Percentiles rank a stretch among this genome's conserved stretches.
These are phyloP conservation scores for Mixornis gularis DNA, from an alignment of 2,113 vertebrate species.

Conservation along the genomic window DNA sequence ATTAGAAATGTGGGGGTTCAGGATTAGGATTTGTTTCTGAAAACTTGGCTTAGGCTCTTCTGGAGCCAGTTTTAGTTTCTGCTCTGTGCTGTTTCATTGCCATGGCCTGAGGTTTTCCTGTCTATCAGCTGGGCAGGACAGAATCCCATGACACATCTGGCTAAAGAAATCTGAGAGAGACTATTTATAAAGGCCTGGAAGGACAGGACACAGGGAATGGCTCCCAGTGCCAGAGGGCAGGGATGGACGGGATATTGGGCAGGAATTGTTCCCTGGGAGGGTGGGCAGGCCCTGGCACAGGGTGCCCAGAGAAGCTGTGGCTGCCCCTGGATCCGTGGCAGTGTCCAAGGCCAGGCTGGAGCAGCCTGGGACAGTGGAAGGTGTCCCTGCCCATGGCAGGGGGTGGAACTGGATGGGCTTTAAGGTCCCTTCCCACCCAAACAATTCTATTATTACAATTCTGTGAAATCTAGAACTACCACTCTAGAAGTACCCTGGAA, in stretches of 20 bases:
- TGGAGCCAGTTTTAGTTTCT: neutral
- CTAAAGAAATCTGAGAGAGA: neutral
- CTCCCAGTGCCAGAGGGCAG: neutral
- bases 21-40: neutral
- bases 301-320: neutral
- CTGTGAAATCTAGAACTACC: neutral
- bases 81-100: neutral
- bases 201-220: fast-evolving
- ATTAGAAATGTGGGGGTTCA: neutral
- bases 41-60: neutral
- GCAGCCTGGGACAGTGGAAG: neutral
- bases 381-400: neutral
- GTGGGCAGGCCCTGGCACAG: neutral
- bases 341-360: neutral
- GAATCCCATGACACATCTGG: neutral
- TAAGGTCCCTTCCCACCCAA: neutral
- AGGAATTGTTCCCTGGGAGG: neutral
- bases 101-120: neutral
- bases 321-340: neutral
- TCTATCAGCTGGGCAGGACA: neutral
- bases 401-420: fast-evolving
- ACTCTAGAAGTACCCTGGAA: neutral
- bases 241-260: fast-evolving
- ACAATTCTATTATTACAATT: neutral
- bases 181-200: neutral